Conservation (phyloP, 2,113 vertebrate species). For the Pseudopipra pipra region DNA sequence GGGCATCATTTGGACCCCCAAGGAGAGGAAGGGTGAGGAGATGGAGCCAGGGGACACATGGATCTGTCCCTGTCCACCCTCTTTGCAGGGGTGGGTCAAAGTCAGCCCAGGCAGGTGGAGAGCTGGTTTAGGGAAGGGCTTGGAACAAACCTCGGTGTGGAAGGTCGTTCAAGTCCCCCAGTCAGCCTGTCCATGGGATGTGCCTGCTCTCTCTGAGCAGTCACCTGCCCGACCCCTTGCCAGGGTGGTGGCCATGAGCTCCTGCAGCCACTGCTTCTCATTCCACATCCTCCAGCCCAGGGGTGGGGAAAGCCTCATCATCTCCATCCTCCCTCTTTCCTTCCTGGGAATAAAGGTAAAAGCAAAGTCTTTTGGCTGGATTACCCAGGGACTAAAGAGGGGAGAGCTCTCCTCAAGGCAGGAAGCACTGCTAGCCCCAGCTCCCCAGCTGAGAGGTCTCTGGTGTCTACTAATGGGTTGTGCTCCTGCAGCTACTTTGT, state of each 20-base stretch:
- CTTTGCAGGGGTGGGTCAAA: background rate
- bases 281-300: fast-evolving
- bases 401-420: background rate
- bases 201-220: background rate
- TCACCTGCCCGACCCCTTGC: fast-evolving
- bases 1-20: fast-evolving
- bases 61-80: background rate
- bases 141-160: background rate
- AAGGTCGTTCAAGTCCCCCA: fast-evolving
- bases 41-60: background rate
- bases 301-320: background rate
- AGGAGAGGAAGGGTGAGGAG: background rate
- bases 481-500: background rate
- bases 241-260: background rate
- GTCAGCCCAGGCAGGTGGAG: background rate
- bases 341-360: background rate
- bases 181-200: background rate
- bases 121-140: background rate
- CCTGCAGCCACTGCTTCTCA: background rate
- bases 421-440: background rate
- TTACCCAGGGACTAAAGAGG: background rate
- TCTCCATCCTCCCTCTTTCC: background rate
- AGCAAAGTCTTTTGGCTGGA: background rate
- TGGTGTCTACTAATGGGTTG: background rate
- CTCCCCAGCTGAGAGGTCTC: background rate